A percentile compares a stretch with the other conserved stretches of the same genome.
Evolutionary conservation across 2,797 vertebrate species (phyloP).

Genomic region (Lacerta agilis): DNA sequence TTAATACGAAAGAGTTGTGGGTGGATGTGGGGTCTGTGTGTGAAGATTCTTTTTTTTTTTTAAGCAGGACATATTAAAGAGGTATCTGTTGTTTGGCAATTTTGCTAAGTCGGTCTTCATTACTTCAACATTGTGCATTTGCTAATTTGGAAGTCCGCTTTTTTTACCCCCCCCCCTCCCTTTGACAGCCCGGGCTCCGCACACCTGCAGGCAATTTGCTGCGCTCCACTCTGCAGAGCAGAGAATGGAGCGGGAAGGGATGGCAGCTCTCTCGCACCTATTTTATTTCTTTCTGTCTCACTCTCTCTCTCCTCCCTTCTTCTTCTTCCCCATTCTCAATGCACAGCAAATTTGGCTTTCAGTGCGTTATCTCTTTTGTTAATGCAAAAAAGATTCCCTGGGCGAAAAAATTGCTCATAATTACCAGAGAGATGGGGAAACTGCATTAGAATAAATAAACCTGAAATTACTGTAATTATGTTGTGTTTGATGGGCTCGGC

Average conservation of each 20-base stretch:
- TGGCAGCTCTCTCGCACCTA: conserved; percentile 88
- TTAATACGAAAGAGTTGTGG: conserved; percentile 53
- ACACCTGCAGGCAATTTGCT: conserved; percentile 99
- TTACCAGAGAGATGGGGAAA: conserved; percentile 99
- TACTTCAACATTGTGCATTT: conserved; percentile 93
- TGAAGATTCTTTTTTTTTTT: conserved; percentile 32
- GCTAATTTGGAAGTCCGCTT: conserved; percentile 87
- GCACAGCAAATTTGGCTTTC: conserved; percentile 97
- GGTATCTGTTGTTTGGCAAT: conserved; percentile 87
- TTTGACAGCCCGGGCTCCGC: conserved; percentile 92
- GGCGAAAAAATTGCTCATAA: conserved; percentile 99
- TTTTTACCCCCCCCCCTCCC: conserved; percentile 74
- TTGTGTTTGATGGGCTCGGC: conserved; percentile 99
- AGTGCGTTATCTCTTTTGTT: conserved; percentile 98
- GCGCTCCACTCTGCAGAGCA: conserved; percentile 89
- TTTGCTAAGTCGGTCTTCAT: conserved; percentile 90
- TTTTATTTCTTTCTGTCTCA: conserved; percentile 82
- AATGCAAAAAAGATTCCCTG: conserved; percentile 98
- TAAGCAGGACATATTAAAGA: conserved; percentile 81
- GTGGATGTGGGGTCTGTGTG: background rate
- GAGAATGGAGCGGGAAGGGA: conserved; percentile 80
- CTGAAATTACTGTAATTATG: conserved; percentile 99
- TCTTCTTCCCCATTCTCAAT: conserved; percentile 82
- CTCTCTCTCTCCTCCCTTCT: conserved; percentile 44
- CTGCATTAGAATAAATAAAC: conserved; percentile 99